These are phyloP conservation scores for Dromococcyx pavoninus DNA, from an alignment of 2,797 vertebrate species.

Conservation along the genomic window DNA sequence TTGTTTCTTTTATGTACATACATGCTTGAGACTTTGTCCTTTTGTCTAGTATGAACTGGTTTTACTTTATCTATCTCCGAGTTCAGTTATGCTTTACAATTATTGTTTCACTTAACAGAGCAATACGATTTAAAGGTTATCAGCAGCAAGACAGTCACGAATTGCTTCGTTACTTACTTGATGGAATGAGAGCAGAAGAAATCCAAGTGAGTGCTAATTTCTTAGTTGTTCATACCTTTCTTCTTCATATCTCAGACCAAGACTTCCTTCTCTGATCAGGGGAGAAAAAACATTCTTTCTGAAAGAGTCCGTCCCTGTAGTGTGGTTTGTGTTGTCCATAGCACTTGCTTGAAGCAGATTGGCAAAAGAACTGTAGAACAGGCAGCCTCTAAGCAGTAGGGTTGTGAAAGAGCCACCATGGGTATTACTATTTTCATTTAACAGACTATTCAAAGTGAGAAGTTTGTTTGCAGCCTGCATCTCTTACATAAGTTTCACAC, in stretches of 20 bases:
- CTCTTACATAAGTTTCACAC: not conserved
- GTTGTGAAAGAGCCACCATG: not conserved
- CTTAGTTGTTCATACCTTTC: not conserved
- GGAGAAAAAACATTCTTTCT: not conserved
- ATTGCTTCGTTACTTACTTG: constrained; percentile 92
- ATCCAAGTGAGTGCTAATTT: constrained; percentile 77
- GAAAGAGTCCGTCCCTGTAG: not conserved
- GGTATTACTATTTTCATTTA: not conserved
- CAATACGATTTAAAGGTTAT: constrained; percentile 92
- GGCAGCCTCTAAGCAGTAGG: not conserved
- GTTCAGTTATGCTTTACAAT: not conserved
- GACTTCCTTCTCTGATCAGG: not conserved
- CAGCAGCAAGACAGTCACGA: constrained; percentile 99
- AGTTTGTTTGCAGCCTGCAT: not conserved
- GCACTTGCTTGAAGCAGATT: not conserved
- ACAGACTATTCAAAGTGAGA: not conserved
- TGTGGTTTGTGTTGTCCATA: not conserved
- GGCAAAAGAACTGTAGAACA: not conserved
- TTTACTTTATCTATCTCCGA: not conserved
- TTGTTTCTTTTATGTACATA: not conserved
- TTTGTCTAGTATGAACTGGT: not conserved
- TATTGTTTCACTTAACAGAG: constrained; percentile 75
- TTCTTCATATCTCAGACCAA: not conserved
- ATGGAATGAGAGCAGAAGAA: constrained; percentile 95
- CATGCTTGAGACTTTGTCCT: not conserved